Evolutionary conservation across 2,797 vertebrate species (phyloP).

Genomic region (Hypotaenidia philippensis): DNA sequence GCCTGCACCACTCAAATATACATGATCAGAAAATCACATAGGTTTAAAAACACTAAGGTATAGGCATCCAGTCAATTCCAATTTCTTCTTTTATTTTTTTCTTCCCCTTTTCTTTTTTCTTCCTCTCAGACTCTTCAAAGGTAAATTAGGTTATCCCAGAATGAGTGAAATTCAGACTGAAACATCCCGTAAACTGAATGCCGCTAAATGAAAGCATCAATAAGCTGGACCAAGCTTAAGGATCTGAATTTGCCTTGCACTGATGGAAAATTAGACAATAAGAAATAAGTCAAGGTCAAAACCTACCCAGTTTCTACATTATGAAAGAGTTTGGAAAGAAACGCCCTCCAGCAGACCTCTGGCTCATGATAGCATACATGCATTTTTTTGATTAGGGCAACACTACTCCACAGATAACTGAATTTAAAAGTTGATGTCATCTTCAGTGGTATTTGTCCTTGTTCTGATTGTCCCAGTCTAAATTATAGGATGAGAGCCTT

Average conservation of each 20-base stretch:
- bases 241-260: background rate
- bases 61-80: accelerated
- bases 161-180: background rate
- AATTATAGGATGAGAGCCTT: background rate
- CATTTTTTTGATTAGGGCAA: background rate
- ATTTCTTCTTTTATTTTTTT: background rate
- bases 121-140: background rate
- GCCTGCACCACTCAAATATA: background rate
- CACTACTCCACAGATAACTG: background rate
- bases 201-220: background rate
- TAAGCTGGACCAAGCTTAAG: background rate
- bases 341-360: background rate
- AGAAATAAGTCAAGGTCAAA: background rate
- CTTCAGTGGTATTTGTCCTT: background rate
- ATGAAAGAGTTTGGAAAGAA: background rate
- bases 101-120: accelerated
- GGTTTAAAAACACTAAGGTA: background rate
- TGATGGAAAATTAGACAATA: background rate
- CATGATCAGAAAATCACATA: background rate
- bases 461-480: background rate
- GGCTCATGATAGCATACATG: background rate
- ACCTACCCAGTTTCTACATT: background rate
- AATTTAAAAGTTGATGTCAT: conserved; percentile 48
- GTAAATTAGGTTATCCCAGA: background rate
- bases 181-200: background rate